A percentile compares a stretch with the other conserved stretches of the same genome.
Conservation (phyloP, 2,113 vertebrate genomes). For the Rhipidura dahli region DNA sequence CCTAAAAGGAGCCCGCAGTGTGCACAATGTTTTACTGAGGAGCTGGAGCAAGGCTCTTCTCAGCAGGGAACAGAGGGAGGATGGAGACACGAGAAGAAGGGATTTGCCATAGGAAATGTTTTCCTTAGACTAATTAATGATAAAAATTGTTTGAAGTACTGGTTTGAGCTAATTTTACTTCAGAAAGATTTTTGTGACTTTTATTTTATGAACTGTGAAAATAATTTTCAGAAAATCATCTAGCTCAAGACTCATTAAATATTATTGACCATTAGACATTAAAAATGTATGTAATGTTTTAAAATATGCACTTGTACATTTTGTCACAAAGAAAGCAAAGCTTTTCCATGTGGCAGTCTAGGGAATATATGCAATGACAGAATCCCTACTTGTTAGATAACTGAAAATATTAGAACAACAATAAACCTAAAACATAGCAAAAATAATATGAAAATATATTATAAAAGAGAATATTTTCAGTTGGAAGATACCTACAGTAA, state of each 20-base stretch:
- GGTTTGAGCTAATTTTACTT: not conserved
- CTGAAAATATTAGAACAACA: not conserved
- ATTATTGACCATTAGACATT: not conserved
- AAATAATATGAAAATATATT: not conserved
- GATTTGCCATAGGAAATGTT: fast-evolving
- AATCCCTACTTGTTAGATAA: not conserved
- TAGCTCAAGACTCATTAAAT: not conserved
- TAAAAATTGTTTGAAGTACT: not conserved
- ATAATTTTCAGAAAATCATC: not conserved
- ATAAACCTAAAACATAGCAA: not conserved
- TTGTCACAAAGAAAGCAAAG: not conserved
- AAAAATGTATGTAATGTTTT: not conserved
- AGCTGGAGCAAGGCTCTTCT: fast-evolving
- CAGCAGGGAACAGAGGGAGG: fast-evolving
- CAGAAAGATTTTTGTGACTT: not conserved
- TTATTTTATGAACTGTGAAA: not conserved
- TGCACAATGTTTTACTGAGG: fast-evolving
- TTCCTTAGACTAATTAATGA: not conserved
- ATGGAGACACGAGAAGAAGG: fast-evolving
- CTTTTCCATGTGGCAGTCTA: not conserved
- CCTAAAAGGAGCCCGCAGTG: not conserved
- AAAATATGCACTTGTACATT: not conserved
- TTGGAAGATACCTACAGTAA: not conserved
- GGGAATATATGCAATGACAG: not conserved
- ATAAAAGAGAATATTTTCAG: not conserved